Evolutionary conservation across 2,797 vertebrate species (phyloP), one percentile per base, ranked within the genome.

Genomic region (Bovichtus diacanthus): DNA sequence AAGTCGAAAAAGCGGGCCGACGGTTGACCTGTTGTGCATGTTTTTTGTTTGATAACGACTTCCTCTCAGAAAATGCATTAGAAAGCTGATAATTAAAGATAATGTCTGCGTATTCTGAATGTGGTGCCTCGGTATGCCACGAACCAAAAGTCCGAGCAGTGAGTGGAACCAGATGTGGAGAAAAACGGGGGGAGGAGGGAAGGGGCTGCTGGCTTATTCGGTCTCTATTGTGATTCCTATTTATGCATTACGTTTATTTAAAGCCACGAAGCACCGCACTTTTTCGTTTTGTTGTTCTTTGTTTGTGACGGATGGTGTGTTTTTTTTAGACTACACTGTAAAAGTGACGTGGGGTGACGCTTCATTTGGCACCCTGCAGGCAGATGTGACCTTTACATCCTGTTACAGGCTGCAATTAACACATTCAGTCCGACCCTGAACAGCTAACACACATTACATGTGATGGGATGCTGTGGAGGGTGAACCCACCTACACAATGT

Each of bases 101-200:
- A 2, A 58, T 63, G 54, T 41, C 3, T 47, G 55, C 29, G 21
- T 61, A 36, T 63, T 74, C 21, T 55, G 73, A 70, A 66, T 89
- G 80, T 70, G 87, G 79, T 92, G 91, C 79, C 41, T 80, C 64
- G 91, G 92, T 94, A 82, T 94, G 94, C 94, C 93, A 93, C 93
- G 94, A 95, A 91, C 92, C 90, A 94, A 90, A 90, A 93, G 92
- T 94, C 93, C 92, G 88, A 93, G 92, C 73, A 72, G 84, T 94
- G 95, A 96, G 94, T 95, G 92, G 92, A 96, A 95, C 90, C 95
- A 96, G 95, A 96, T 96, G 95, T 96, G 82, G 72, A 83, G 79
- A 69, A 59, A 78, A 68, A 81, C 25, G n/a, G 38, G 63, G 74
- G 67, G 62, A 56, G 72, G 73, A 59, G 82, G 74, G 86, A 62